Conservation (phyloP, 2,797 vertebrate genomes). For the Macrochelys suwanniensis region DNA sequence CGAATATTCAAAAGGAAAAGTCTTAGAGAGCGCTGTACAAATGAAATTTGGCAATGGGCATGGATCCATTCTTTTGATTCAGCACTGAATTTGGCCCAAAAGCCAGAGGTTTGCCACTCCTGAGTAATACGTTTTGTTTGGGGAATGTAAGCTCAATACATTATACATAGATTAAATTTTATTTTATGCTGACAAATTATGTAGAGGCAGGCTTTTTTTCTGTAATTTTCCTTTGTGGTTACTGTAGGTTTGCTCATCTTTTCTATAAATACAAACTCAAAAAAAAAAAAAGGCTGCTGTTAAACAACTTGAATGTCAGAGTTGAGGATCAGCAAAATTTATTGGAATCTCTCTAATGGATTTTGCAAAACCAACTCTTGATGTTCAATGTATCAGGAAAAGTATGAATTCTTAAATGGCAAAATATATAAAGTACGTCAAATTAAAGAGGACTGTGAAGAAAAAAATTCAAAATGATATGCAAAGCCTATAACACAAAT, state of each 20-base stretch:
- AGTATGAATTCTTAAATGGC: neutral
- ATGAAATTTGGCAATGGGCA: slow-evolving; percentile 58
- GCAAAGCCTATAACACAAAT: neutral
- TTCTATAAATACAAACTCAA: slow-evolving; percentile 20
- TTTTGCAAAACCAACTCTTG: slow-evolving; percentile 25
- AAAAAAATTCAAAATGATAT: neutral
- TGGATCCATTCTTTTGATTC: slow-evolving; percentile 38
- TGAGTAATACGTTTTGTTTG: slow-evolving; percentile 64
- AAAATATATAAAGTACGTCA: slow-evolving; percentile 30
- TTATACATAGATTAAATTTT: slow-evolving; percentile 63
- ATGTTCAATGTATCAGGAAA: slow-evolving; percentile 38
- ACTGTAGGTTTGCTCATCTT: slow-evolving; percentile 6
- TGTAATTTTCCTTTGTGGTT: slow-evolving; percentile 42
- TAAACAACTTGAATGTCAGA: neutral
- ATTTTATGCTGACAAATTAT: slow-evolving; percentile 69
- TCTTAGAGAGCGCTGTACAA: slow-evolving; percentile 28
- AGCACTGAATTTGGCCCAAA: neutral
- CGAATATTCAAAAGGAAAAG: neutral
- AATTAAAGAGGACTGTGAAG: neutral
- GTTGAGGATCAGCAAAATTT: slow-evolving; percentile 6
- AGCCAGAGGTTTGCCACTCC: neutral
- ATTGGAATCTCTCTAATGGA: slow-evolving; percentile 32
- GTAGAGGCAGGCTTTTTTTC: neutral
- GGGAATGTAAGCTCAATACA: slow-evolving; percentile 60
- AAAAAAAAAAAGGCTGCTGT: neutral